phyloP scores from a whole-genome alignment of 2,888 invertebrate genomes.

The Seira ritae region DNA sequence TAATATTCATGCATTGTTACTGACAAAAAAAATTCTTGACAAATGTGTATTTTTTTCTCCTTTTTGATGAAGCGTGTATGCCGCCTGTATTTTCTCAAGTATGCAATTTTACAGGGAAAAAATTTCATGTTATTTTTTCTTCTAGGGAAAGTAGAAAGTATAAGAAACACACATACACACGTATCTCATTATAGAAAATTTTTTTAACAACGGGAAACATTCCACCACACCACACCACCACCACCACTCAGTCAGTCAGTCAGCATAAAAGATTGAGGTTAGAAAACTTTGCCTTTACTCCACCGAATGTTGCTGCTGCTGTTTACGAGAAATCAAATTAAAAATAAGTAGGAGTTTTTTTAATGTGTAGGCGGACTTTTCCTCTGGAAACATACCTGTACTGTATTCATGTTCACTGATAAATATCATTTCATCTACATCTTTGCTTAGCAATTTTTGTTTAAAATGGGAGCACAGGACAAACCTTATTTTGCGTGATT shows the following conservation, averaged over 20 bases:
- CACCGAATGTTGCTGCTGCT: neutral
- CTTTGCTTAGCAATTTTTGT: neutral
- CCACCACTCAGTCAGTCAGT: neutral
- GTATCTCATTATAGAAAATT: neutral
- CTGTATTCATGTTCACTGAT: neutral
- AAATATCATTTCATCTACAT: neutral
- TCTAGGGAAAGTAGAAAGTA: neutral
- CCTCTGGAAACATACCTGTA: neutral
- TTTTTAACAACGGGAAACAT: too few species aligned
- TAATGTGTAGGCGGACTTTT: neutral
- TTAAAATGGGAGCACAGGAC: neutral
- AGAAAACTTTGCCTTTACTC: neutral
- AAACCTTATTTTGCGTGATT: neutral
- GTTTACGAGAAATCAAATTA: neutral
- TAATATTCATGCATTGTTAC: conserved; percentile 22
- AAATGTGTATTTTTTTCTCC: conserved; percentile 19
- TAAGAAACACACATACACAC: neutral
- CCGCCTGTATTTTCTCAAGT: conserved; percentile 13
- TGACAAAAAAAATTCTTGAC: conserved; percentile 10
- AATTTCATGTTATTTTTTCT: conserved; percentile 17
- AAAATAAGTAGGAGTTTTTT: neutral
- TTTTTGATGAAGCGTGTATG: conserved; percentile 4
- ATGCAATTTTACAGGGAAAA: conserved; percentile 5
- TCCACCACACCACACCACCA: too few species aligned
- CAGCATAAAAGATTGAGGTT: neutral